Evolutionary conservation across 2,888 invertebrate genomes (phyloP).

Genomic region (Hypercompe scribonia): DNA sequence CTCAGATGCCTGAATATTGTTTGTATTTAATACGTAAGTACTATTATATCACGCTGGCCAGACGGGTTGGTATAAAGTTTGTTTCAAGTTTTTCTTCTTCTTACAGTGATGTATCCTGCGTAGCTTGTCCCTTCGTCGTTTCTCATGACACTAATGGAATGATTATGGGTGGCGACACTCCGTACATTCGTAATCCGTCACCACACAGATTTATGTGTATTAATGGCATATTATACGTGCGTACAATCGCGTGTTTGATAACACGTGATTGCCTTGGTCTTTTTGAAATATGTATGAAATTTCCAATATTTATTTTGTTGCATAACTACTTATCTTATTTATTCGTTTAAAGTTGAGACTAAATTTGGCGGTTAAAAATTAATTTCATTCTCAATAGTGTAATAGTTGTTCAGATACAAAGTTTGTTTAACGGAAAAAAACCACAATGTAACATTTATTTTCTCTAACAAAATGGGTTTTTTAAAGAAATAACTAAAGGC

Average conservation of each 20-base stretch:
- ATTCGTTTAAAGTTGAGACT: neutral
- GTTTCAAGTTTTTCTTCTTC: too few relatives aligned
- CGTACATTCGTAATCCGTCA: too few relatives aligned
- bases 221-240: neutral
- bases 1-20: too few relatives aligned
- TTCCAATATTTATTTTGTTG: neutral
- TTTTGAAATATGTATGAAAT: neutral
- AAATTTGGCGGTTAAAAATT: neutral
- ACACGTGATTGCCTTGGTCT: too few relatives aligned
- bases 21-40: too few relatives aligned
- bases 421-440: neutral
- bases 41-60: too few relatives aligned
- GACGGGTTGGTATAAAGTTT: too few relatives aligned
- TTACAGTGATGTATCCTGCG: too few relatives aligned
- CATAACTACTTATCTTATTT: neutral
- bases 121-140: too few relatives aligned
- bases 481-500: neutral
- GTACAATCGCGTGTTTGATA: too few relatives aligned
- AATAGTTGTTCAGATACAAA: neutral
- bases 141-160: too few relatives aligned
- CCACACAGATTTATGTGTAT: neutral
- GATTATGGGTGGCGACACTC: too few relatives aligned
- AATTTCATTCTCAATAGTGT: neutral
- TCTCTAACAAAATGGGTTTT: neutral
- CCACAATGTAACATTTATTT: neutral